Conservation (phyloP, 2,888 invertebrate genomes). For the Hirtodrosophila histrioides region DNA sequence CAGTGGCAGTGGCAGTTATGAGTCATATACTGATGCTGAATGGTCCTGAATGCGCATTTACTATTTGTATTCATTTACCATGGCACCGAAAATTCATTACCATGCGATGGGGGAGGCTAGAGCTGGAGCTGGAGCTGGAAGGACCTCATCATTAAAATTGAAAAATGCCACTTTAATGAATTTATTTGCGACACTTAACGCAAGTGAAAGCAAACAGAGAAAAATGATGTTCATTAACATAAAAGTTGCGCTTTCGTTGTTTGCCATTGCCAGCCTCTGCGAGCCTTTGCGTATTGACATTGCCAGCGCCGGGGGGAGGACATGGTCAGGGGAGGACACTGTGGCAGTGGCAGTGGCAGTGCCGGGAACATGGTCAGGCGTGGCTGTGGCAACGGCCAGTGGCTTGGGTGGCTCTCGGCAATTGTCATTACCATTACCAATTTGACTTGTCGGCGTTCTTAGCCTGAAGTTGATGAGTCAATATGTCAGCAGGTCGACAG, state of each 20-base stretch:
- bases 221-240: constrained; percentile 79
- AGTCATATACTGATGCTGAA: not conserved
- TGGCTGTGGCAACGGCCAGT: constrained; percentile 8
- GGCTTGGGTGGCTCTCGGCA: constrained; percentile 38
- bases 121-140: not conserved
- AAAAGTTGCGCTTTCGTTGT: constrained; percentile 66
- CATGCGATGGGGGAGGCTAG: not conserved
- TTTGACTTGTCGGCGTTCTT: constrained; percentile 62
- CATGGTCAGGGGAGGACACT: not conserved
- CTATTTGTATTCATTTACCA: constrained; percentile 33
- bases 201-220: constrained; percentile 78
- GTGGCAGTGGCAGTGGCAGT: constrained; percentile 15
- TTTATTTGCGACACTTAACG: constrained; percentile 79
- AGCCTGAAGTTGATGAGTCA: constrained; percentile 75
- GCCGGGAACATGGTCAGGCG: not conserved
- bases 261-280: constrained; percentile 19
- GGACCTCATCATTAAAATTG: constrained; percentile 74
- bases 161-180: constrained; percentile 80
- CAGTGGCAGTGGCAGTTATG: not conserved
- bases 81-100: constrained; percentile 29
- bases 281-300: constrained; percentile 37
- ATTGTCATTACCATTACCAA: constrained; percentile 76
- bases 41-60: constrained; percentile 12
- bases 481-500: constrained; percentile 72
- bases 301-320: constrained; percentile 12